phyloP scores from a whole-genome alignment of 2,888 invertebrate species.

The Napeogenes inachia region DNA sequence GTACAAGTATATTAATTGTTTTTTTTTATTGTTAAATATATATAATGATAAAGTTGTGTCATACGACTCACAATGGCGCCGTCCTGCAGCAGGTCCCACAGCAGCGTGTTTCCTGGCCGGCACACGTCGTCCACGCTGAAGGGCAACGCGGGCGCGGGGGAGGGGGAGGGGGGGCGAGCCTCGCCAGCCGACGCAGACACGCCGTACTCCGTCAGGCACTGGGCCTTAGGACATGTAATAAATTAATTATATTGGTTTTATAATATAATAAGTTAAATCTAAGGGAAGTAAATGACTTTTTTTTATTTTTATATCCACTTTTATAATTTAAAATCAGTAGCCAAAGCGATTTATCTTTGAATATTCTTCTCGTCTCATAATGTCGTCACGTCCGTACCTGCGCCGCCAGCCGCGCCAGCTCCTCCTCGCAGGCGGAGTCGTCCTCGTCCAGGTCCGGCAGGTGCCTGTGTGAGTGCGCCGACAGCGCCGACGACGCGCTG shows the following conservation, averaged over 20 bases:
- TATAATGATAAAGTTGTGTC: conserved; percentile 22
- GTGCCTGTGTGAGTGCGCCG: conserved; percentile 95
- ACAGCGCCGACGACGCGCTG: conserved; percentile 95
- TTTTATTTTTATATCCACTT: too few relatives aligned
- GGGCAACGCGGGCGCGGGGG: conserved; percentile 49
- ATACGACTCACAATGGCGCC: conserved; percentile 86
- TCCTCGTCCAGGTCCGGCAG: conserved; percentile 95
- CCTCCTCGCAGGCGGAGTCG: conserved; percentile 92
- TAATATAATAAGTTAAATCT: too few relatives aligned
- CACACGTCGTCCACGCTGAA: conserved; percentile 87
- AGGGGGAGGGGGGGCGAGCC: conserved; percentile 34
- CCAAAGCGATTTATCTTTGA: too few relatives aligned
- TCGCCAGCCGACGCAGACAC: conserved; percentile 35
- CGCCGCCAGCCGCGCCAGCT: conserved; percentile 85
- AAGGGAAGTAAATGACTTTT: too few relatives aligned
- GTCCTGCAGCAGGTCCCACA: conserved; percentile 96
- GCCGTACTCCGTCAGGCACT: conserved; percentile 35
- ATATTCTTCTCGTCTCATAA: too few relatives aligned
- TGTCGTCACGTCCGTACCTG: conserved; percentile 57
- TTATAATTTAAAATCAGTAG: too few relatives aligned
- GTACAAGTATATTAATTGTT: too few relatives aligned
- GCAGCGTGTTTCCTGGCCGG: conserved; percentile 92
- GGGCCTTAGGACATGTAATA: conserved; percentile 27
- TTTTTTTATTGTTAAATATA: background rate
- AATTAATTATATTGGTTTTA: too few relatives aligned